A percentile compares a stretch with the other conserved stretches of the same genome.
Evolutionary conservation across 1,140 invertebrate species (phyloP).

Genomic region (Dolichoris vasculosae): DNA sequence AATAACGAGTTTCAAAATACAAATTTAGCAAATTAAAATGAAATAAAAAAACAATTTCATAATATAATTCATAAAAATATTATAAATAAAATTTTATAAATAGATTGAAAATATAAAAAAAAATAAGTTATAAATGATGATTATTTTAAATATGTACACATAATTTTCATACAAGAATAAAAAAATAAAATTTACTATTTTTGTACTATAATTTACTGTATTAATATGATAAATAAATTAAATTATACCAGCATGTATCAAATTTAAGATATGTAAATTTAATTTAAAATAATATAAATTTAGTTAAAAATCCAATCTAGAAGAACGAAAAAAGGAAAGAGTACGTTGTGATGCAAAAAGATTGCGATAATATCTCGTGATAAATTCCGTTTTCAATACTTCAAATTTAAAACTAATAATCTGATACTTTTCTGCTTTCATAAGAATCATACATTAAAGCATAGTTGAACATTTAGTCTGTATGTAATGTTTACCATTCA

Average conservation of each 20-base stretch:
- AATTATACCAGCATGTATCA: constrained; percentile 2
- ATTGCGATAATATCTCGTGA: constrained; percentile 21
- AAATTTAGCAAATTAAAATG: too few species aligned
- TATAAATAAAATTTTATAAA: too few species aligned
- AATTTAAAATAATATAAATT: constrained; percentile 31
- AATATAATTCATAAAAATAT: too few species aligned
- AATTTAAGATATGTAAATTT: not conserved
- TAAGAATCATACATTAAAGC: not conserved
- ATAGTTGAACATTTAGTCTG: not conserved
- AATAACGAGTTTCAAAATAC: too few species aligned
- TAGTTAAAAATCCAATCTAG: not conserved
- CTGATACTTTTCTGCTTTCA: not conserved
- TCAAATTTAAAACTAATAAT: constrained; percentile 23
- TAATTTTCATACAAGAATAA: too few species aligned
- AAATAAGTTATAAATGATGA: too few species aligned
- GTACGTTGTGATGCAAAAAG: constrained; percentile 2
- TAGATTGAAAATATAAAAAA: too few species aligned
- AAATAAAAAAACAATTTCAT: too few species aligned
- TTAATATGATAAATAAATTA: constrained; percentile 1
- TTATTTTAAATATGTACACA: too few species aligned
- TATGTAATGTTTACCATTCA: not conserved
- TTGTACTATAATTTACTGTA: not conserved
- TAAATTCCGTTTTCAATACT: constrained; percentile 17
- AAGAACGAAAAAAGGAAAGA: not conserved
- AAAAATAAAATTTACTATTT: not conserved